Evolutionary conservation across 2,113 vertebrate genomes (phyloP).

Genomic region (Garra rufa): DNA sequence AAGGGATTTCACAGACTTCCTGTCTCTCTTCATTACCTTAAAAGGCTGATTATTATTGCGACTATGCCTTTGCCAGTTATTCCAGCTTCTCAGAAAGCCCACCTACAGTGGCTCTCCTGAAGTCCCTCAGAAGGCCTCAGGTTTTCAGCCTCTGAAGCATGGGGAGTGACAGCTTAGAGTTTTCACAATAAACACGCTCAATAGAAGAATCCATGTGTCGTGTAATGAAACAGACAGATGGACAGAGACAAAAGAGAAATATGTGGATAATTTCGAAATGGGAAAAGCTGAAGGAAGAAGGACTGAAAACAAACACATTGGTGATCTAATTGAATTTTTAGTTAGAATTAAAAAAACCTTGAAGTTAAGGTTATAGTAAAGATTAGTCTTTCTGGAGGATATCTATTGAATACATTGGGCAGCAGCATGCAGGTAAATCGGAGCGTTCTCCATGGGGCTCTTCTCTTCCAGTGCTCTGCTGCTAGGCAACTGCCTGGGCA

Average conservation of each 20-base stretch:
- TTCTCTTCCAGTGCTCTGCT: constrained; percentile 59
- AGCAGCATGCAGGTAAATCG: constrained; percentile 45
- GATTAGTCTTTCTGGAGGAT: not conserved
- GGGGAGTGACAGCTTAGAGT: not conserved
- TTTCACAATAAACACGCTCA: constrained; percentile 17
- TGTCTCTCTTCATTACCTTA: constrained; percentile 62
- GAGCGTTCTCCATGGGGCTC: constrained; percentile 35
- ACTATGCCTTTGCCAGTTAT: constrained; percentile 52
- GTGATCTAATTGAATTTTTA: constrained; percentile 11
- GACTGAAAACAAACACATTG: not conserved
- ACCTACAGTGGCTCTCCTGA: constrained; percentile 44
- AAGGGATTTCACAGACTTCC: constrained; percentile 66
- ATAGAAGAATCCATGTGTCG: constrained; percentile 2
- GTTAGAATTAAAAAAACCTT: not conserved
- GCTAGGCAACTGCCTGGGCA: constrained; percentile 62
- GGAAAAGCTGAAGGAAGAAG: not conserved
- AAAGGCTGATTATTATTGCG: constrained; percentile 59
- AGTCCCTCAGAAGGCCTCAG: constrained; percentile 51
- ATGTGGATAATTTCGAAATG: not conserved
- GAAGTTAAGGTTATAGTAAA: not conserved
- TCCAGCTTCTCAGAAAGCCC: constrained; percentile 52
- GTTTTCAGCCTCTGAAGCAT: constrained; percentile 13
- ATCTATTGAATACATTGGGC: not conserved
- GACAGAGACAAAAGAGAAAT: constrained; percentile 15
- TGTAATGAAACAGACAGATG: constrained; percentile 27